Evolutionary conservation across 2,797 vertebrate species (phyloP).

Genomic region (Vespertilio murinus): DNA sequence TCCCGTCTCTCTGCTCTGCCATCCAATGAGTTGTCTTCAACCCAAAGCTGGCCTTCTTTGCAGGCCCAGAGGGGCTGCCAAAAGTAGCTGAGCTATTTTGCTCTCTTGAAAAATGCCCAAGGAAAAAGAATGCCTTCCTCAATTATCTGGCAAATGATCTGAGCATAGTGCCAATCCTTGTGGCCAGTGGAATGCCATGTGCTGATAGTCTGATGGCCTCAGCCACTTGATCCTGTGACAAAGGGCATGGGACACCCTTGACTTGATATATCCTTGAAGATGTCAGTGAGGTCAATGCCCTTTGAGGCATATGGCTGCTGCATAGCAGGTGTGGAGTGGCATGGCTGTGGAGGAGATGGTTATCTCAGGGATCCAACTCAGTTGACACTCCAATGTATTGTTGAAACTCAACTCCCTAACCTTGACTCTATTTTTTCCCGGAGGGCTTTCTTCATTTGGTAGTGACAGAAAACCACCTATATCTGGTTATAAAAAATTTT

Average conservation of each 20-base stretch:
- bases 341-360: background rate
- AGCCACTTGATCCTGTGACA: background rate
- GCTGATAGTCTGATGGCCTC: background rate
- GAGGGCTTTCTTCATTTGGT: background rate
- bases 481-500: background rate
- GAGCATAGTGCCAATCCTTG: background rate
- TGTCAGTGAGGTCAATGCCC: background rate
- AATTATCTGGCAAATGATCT: background rate
- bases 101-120: conserved; percentile 27
- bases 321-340: too few relatives aligned
- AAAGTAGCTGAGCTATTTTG: background rate
- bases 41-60: background rate
- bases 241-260: background rate
- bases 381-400: background rate
- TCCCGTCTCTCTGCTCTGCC: background rate
- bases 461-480: background rate
- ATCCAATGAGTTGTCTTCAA: background rate
- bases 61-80: background rate
- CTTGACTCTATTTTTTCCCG: background rate
- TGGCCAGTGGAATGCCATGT: background rate
- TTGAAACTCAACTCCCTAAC: background rate
- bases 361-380: background rate
- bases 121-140: background rate
- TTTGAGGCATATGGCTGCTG: background rate
- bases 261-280: background rate